Evolutionary conservation across 2,888 invertebrate species (phyloP).

Genomic region (Stenotaenia linearis): DNA sequence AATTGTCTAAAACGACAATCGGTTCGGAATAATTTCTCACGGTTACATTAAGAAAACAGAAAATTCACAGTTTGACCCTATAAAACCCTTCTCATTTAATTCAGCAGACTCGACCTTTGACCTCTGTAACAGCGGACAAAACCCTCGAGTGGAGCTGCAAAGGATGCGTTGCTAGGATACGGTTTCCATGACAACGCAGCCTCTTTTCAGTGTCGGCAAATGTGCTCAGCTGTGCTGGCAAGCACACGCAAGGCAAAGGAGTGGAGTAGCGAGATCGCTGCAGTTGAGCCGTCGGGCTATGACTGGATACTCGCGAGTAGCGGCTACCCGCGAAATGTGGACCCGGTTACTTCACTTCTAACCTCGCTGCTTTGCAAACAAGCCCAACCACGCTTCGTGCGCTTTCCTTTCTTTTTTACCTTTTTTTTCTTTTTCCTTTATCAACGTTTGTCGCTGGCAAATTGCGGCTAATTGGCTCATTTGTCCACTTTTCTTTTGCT

Average conservation of each 20-base stretch:
- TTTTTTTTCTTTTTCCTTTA: neutral
- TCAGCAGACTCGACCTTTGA: neutral
- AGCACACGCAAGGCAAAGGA: slow-evolving; percentile 2
- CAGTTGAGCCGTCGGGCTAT: neutral
- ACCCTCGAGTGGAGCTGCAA: neutral
- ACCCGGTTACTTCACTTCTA: neutral
- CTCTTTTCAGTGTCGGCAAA: neutral
- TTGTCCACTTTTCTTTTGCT: neutral
- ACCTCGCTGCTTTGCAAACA: neutral
- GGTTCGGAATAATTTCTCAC: neutral
- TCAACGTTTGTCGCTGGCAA: neutral
- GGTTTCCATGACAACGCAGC: slow-evolving; percentile 7
- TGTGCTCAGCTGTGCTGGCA: neutral
- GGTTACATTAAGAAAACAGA: neutral
- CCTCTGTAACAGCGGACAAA: neutral
- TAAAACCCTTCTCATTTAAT: neutral
- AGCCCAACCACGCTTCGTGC: neutral
- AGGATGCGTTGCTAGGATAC: slow-evolving; percentile 14
- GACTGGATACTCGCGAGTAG: neutral
- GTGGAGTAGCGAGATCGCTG: neutral
- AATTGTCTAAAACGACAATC: neutral
- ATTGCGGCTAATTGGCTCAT: neutral
- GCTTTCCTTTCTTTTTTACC: neutral
- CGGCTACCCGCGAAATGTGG: neutral
- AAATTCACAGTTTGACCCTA: neutral